Conservation (phyloP, 2,113 vertebrate species). For the Pseudorectes ferrugineus region DNA sequence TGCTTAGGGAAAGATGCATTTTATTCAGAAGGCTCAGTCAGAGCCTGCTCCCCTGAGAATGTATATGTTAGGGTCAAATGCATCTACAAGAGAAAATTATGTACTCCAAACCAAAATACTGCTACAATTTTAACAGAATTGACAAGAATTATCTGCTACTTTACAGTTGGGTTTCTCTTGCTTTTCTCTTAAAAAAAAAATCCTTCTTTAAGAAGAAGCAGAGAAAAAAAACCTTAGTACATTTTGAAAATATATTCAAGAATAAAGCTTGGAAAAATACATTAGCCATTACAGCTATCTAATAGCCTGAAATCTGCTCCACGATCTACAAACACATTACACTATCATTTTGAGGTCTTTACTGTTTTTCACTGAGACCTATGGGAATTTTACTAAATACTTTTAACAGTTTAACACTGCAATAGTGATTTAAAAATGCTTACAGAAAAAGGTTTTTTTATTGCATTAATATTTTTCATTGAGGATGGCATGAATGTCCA, state of each 20-base stretch:
- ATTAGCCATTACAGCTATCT: not conserved
- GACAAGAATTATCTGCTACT: constrained; percentile 12
- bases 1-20: not conserved
- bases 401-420: not conserved
- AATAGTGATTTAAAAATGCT: not conserved
- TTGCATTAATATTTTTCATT: not conserved
- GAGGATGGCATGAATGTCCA: rapidly evolving
- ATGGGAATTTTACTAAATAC: not conserved
- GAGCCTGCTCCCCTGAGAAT: not conserved
- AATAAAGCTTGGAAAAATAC: not conserved
- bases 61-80: not conserved
- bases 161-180: not conserved
- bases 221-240: not conserved
- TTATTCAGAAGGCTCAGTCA: not conserved
- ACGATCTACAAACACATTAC: not conserved
- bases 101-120: not conserved
- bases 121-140: constrained; percentile 5
- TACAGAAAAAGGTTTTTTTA: not conserved
- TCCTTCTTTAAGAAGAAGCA: not conserved
- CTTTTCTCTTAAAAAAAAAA: not conserved
- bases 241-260: not conserved
- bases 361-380: not conserved
- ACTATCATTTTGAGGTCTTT: constrained; percentile 12
- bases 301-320: not conserved
- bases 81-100: not conserved